phyloP scores from a whole-genome alignment of 2,888 invertebrate genomes.

The Yponomeuta evonymella region DNA sequence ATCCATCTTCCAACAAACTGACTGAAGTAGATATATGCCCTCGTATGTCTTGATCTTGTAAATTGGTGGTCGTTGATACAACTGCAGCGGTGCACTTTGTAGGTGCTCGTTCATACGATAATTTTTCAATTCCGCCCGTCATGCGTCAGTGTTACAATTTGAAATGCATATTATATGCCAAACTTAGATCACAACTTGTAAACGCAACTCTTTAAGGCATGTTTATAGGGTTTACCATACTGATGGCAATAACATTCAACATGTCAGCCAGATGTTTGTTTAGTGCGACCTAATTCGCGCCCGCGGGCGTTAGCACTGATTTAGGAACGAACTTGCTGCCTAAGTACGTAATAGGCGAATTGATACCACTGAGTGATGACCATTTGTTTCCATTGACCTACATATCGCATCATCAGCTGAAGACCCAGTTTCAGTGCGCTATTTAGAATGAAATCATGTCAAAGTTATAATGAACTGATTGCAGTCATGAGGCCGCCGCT shows the following conservation, averaged over 20 bases:
- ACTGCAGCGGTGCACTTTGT: background rate
- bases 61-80: background rate
- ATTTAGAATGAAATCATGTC: background rate
- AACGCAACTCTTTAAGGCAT: no score
- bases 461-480: background rate
- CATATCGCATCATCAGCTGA: background rate
- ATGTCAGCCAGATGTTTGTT: background rate
- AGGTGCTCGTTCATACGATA: background rate
- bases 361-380: background rate
- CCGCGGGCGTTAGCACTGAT: background rate
- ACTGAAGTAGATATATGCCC: background rate
- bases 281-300: background rate
- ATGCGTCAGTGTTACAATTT: background rate
- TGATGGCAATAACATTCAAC: background rate
- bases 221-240: background rate
- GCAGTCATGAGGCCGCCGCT: background rate
- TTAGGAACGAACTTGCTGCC: background rate
- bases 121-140: background rate
- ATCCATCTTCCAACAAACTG: background rate
- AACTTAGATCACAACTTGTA: no score
- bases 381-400: background rate
- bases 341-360: background rate
- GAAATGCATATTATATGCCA: background rate
- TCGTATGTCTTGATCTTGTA: background rate
- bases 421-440: background rate